phyloP scores from a whole-genome alignment of 2,113 vertebrate species.

The Glaucomys volans region DNA sequence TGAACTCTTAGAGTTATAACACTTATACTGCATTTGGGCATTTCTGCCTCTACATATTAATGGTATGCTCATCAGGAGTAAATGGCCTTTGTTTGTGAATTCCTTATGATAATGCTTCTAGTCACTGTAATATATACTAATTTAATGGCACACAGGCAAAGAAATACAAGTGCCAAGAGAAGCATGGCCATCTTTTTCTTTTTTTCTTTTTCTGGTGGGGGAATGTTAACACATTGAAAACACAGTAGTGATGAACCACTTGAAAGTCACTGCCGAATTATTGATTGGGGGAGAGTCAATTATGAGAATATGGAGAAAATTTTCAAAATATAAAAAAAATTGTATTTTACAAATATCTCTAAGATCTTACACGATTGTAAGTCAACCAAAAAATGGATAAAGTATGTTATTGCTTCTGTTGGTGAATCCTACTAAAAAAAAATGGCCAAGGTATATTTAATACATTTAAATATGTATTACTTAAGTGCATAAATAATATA shows the following conservation, averaged over 20 bases:
- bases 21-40: neutral
- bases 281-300: neutral
- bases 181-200: neutral
- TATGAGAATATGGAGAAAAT: neutral
- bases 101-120: neutral
- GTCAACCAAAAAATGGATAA: neutral
- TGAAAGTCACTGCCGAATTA: neutral
- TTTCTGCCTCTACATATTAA: neutral
- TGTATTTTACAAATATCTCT: neutral
- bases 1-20: neutral
- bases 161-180: neutral
- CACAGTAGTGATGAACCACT: neutral
- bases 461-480: too few species aligned
- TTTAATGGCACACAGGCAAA: neutral
- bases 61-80: neutral
- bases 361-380: neutral
- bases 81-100: neutral
- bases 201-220: too few species aligned
- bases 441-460: too few species aligned
- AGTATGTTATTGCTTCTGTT: neutral
- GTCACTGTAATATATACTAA: neutral
- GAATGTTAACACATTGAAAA: neutral
- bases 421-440: neutral
- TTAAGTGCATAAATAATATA: too few species aligned
- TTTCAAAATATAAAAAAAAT: neutral